Base-by-base conservation (phyloP, 1,140 invertebrate species). In the Atta texana region DNA sequence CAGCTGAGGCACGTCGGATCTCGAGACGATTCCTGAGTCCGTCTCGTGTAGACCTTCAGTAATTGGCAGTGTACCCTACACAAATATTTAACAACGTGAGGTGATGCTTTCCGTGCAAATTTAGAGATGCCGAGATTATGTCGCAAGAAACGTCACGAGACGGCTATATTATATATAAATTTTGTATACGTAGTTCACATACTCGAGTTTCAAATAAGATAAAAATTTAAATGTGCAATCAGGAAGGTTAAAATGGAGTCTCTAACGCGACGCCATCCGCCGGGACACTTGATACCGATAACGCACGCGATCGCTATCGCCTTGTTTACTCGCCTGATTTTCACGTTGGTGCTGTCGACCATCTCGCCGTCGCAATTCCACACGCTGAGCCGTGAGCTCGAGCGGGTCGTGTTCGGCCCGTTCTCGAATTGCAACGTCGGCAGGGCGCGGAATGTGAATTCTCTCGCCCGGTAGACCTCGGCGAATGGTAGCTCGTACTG, bases 331-430 rank as follows among this genome's bases (percentile, higher is more conserved):
- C 92, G 97, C 97, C 96, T 97, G 89, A 98, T 97, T 90, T 96
- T 96, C 59, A 98, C 96, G 90, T 96, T 96, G 74, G 97, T 95
- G 88, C 97, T 96, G 51, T 96, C 95, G 64, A 98, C 95, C 24
- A 98, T 95, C 94, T 98, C 98, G 12, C 98, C 98, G 94, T 98
- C 98, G 95, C 98, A 98, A 92, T 98, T 98, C 98, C 98, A 98
- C 28, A 97, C 96, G 90, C 97, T 97, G 77, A 95, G 87, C 24
- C 93, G 93, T 31, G 93, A 93, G 71, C 93, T 89, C 74, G 93
- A 90, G 31, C 90, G 89, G 34, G 91, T 88, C 57, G 90, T 93
- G 53, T 94, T 93, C 82, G 91, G 90, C 82, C 87, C 91, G 82
- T 84, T 92, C 64, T 89, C 91, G 24, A 91, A 77, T 63, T 91